These are phyloP conservation scores for Sebastes taczanowskii DNA, from an alignment of 2,797 vertebrate species.

Conservation along the genomic window DNA sequence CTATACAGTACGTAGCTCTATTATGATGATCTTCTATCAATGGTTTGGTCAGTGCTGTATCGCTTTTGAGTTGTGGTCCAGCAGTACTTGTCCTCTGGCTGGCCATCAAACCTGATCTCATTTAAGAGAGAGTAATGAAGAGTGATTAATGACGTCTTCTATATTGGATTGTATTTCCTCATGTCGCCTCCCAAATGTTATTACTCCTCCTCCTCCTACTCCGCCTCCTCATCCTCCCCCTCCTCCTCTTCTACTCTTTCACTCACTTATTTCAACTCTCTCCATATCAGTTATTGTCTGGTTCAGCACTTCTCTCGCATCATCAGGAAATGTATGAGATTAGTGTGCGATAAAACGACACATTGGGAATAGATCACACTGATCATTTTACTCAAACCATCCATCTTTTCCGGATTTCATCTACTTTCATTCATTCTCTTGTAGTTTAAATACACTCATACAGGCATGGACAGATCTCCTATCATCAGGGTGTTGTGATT, in stretches of 20 bases:
- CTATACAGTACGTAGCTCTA: not conserved
- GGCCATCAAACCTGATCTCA: slow-evolving; percentile 16
- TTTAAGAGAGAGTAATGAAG: slow-evolving; percentile 27
- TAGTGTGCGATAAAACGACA: not conserved
- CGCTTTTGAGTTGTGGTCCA: slow-evolving; percentile 1
- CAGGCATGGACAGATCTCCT: not conserved
- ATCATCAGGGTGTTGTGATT: not conserved
- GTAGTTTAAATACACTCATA: not conserved
- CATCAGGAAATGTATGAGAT: slow-evolving; percentile 10
- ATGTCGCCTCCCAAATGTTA: slow-evolving; percentile 18
- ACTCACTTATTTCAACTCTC: slow-evolving; percentile 1
- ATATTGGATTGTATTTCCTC: slow-evolving; percentile 31
- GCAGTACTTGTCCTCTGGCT: slow-evolving; percentile 10
- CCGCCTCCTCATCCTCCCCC: not conserved
- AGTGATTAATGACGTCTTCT: slow-evolving; percentile 48
- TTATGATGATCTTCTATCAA: not conserved
- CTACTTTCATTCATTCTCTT: not conserved
- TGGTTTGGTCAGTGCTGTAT: not conserved
- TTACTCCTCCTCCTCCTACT: slow-evolving; percentile 3
- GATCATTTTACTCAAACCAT: not conserved
- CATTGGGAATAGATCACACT: not conserved
- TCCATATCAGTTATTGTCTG: not conserved
- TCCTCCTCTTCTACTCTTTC: not conserved
- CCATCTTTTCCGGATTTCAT: not conserved
- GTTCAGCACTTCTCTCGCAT: not conserved